Evolutionary conservation across 2,797 vertebrate genomes (phyloP), one percentile per base, ranked within the genome.

Genomic region (Hoplostethus atlanticus): DNA sequence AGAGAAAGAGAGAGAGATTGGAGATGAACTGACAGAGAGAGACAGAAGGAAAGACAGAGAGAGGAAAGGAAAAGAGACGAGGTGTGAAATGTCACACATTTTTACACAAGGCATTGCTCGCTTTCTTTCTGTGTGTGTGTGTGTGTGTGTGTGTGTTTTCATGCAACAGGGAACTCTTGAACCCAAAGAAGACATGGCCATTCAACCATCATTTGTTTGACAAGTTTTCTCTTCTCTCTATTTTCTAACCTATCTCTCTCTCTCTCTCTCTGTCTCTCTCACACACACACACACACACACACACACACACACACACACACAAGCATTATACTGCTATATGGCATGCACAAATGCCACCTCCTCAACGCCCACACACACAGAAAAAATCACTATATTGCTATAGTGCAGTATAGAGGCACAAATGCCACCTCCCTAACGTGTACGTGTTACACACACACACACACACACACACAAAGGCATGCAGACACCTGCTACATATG

Each of bases 171-270:
- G 42, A 42, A 42, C 36, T 4, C 31, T 50, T 50, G n/a, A 50
- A 5, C 47, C 47, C n/a, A 17, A 17, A n/a, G 10, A 16, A 6
- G 6, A 56, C 21, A 47, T 15, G 16, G 40, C 0, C 0, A 21
- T 38, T 51, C 36, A 34, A 17, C 5, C 50, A 42, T 40, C 25
- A 34, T 30, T 46, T 53, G 30, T 60, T 16, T 13, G 57, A 70
- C 10, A 71, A 64, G 44, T 54, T 11, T 62, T 36, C 38, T 64
- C 31, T 62, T 36, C 38, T 64, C 31, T 53, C 30, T 54, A 8
- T 47, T 16, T 10, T 40, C 34, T 36, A 4, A 36, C n/a, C n/a
- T 15, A 0, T 16, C 28, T 16, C 12, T 34, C 10, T 54, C 10
- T 31, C 3, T 31, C 0, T 34, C 28, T 55, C 28, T 34, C 4